Base-by-base conservation (phyloP, 2,113 vertebrate species). In the Phasianus colchicus region DNA sequence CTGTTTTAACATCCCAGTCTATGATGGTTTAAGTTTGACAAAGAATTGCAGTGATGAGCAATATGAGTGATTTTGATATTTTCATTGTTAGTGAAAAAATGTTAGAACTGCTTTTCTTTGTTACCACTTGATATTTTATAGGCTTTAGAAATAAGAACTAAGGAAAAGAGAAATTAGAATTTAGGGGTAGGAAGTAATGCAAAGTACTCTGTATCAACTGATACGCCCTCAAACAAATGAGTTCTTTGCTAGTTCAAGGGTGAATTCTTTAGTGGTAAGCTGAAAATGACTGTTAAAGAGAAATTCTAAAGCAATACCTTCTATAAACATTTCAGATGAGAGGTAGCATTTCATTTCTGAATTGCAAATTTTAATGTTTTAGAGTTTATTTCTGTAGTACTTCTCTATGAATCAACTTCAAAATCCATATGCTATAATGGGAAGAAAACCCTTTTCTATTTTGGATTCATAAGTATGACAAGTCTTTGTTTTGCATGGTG, bases 401-500 rank as follows among this genome's bases (percentile, higher is more conserved):
- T 85, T 79, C 8, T 83, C 10, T 38, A 6, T 67, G 11, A 88
- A 70, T 80, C 8, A 58, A 5, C 55, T 89, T 58, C 85, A 55
- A 89, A 88, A 92, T 74, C 45, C 20, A 27, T 55, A 45, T n/a
- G 27, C 4, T 69, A 6, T 19, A 36, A 63, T 25, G 63, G 13
- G 43, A 74, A 86, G 65, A 95, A 83, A 88, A 85, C 42, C 50
- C 63, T 86, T 81, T 77, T 91, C 69, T 83, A 0, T 77, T 92
- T 91, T 79, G 50, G 8, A 80, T 73, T 74, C 32, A 7, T 65
- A 83, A 74, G 18, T 34, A n/a, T 43, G 75, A 92, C 89, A 94
- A 30, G 15, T 25, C 79, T 89, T 91, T 93, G 89, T 89, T 92
- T 85, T 81, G 5, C 30, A 7, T 80, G 76, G 78, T 92, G 87